phyloP scores from a whole-genome alignment of 2,888 invertebrate species.

The Ectropis crepuscularia region DNA sequence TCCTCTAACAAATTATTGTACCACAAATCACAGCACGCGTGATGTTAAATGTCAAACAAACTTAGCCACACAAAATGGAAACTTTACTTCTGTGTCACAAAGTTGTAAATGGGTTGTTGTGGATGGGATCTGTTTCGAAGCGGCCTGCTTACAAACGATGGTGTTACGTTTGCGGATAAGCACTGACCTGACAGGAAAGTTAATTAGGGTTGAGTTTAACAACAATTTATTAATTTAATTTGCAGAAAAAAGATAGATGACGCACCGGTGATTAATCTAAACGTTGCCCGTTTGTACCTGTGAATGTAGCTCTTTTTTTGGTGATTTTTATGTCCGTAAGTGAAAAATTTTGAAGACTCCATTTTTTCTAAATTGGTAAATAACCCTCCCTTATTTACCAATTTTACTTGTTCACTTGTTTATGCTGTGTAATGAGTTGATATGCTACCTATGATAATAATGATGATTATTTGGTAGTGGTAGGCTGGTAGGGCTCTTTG shows the following conservation, averaged over 20 bases:
- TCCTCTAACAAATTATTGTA: constrained; percentile 49
- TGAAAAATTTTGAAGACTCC: no score
- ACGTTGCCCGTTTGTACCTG: constrained; percentile 1
- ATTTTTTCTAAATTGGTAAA: no score
- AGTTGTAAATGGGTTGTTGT: constrained; percentile 38
- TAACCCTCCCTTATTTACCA: no score
- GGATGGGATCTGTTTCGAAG: constrained; percentile 53
- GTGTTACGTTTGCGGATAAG: constrained; percentile 49
- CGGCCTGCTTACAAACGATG: constrained; percentile 58
- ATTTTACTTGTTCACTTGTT: no score
- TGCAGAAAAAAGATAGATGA: constrained; percentile 18
- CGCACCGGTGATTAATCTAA: constrained; percentile 7
- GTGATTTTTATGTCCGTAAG: no score
- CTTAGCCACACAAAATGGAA: constrained; percentile 38
- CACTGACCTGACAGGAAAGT: constrained; percentile 46
- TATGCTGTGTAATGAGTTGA: no score
- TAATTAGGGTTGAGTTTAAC: constrained; percentile 36
- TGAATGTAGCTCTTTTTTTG: not conserved
- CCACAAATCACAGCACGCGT: constrained; percentile 65
- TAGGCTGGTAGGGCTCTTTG: no score
- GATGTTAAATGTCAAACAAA: constrained; percentile 57
- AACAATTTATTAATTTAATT: constrained; percentile 33
- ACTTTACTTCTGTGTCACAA: constrained; percentile 38
- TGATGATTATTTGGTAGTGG: no score
- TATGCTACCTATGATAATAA: no score